Conservation (phyloP, 2,888 invertebrate species). For the Steinernema carpocapsae region DNA sequence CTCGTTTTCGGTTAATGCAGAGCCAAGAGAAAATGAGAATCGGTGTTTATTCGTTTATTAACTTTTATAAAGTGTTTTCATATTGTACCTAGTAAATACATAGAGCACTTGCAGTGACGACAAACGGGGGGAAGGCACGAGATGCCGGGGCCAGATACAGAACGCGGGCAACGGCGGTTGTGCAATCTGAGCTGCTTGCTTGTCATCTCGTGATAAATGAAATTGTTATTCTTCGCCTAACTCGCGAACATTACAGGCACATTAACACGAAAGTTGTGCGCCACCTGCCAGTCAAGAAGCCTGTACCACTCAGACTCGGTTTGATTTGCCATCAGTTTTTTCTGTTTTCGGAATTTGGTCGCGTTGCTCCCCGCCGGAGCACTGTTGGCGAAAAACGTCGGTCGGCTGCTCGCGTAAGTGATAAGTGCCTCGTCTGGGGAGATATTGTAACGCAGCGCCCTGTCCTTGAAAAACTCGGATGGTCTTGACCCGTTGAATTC, state of each 20-base stretch:
- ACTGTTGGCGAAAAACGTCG: slow-evolving; percentile 30
- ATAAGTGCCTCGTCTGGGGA: slow-evolving; percentile 36
- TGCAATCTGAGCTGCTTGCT: too few species aligned
- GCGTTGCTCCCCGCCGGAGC: not conserved
- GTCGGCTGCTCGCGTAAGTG: slow-evolving; percentile 36
- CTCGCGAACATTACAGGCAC: not conserved
- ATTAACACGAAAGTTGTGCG: slow-evolving; percentile 33
- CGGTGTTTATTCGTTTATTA: not conserved
- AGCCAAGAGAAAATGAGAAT: not conserved
- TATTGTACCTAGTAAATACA: too few species aligned
- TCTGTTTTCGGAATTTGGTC: slow-evolving; percentile 26
- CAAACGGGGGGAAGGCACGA: too few species aligned
- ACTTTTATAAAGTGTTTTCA: slow-evolving; percentile 27
- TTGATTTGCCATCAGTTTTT: slow-evolving; percentile 30
- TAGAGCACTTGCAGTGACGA: too few species aligned
- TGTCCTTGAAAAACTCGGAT: slow-evolving; percentile 36
- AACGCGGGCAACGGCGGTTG: too few species aligned
- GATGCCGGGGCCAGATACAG: too few species aligned
- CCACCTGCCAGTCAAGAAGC: slow-evolving; percentile 38
- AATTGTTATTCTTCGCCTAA: not conserved
- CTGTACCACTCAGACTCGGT: slow-evolving; percentile 37
- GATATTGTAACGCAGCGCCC: slow-evolving; percentile 37
- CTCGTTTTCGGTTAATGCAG: slow-evolving; percentile 62
- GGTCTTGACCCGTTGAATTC: slow-evolving; percentile 25
- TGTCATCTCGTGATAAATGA: too few species aligned